These are phyloP conservation scores for Dendropsophus ebraccatus DNA, from an alignment of 2,113 vertebrate species.

Conservation along the genomic window DNA sequence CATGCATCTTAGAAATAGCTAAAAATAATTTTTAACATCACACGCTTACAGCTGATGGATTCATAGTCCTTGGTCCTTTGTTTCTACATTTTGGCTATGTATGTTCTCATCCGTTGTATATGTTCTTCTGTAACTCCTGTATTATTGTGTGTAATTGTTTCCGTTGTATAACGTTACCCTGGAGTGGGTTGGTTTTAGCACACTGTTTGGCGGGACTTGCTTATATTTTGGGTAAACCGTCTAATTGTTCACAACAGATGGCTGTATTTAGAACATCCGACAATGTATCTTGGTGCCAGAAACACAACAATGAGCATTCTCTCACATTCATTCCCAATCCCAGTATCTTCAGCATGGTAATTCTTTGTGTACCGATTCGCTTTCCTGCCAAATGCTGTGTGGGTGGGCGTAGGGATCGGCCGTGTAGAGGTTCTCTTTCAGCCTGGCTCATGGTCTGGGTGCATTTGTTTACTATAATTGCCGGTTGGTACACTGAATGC, in stretches of 20 bases:
- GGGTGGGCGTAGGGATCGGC: not conserved
- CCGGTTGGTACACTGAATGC: not conserved
- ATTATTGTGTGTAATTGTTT: not conserved
- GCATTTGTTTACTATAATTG: constrained; percentile 12
- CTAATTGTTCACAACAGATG: not conserved
- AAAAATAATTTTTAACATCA: too few species aligned
- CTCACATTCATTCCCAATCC: not conserved
- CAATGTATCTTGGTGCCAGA: not conserved
- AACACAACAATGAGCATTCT: not conserved
- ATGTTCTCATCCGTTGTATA: too few species aligned
- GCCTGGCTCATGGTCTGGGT: not conserved
- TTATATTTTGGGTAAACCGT: not conserved
- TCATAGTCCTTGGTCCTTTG: too few species aligned
- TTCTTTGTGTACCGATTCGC: not conserved
- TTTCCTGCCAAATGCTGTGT: not conserved
- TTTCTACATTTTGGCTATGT: too few species aligned
- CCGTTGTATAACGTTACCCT: not conserved
- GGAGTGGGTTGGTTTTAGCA: not conserved
- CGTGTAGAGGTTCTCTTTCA: not conserved
- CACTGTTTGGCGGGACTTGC: not conserved
- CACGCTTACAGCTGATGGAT: too few species aligned
- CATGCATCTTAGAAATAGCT: too few species aligned
- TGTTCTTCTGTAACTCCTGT: too few species aligned
- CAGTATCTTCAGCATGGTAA: not conserved
- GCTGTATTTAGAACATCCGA: not conserved